Base-by-base conservation (phyloP, 2,888 invertebrate species). In the Yponomeuta plumbellus region DNA sequence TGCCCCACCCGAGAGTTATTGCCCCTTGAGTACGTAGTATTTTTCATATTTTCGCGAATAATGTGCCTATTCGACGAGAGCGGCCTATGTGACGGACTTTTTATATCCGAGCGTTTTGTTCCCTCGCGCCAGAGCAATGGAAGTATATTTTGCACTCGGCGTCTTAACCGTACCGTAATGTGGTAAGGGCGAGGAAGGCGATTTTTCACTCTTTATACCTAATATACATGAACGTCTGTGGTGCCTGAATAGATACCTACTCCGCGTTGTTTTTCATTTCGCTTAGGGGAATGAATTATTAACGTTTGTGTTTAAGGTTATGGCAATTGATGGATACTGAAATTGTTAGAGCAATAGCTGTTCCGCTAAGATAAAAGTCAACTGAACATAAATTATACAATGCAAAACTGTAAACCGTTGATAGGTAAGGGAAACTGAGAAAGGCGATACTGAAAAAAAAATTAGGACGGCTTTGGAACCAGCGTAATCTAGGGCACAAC, bases 1-100 rank as follows among this genome's bases (percentile, higher is more conserved):
- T 88, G 84, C 81, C 75, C 81, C 79, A 76, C 82, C 74, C 71
- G 78, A 81, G 84, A 87, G 85, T 85, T 84, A 86, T 83, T 71
- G 82, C 80, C 75, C 76, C 80, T 79, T 80, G 84, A 83, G 80
- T 80, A 78, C 78, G 78, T 75, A 76, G 80, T 84, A 81, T 86
- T 86, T 87, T 84, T 87, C 86, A 88, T 87, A 84, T 85, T 84
- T 86, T 85, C 81, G 77, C 83, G 76, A 85, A 86, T 85, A 86
- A 81, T 81, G 77, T 76, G 77, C 75, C 75, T 69, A 67, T 69
- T 67, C 75, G 74, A 71, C 72, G 77, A 74, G 76, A 74, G 73
- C 68, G 73, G 26, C 70, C 69, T 72, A 71, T 71, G 70, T 70
- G 68, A 70, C 71, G 71, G 69, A 68, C 66, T 66, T 70, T 71